phyloP scores from a whole-genome alignment of 2,113 vertebrate genomes.

The Prinia subflava region DNA sequence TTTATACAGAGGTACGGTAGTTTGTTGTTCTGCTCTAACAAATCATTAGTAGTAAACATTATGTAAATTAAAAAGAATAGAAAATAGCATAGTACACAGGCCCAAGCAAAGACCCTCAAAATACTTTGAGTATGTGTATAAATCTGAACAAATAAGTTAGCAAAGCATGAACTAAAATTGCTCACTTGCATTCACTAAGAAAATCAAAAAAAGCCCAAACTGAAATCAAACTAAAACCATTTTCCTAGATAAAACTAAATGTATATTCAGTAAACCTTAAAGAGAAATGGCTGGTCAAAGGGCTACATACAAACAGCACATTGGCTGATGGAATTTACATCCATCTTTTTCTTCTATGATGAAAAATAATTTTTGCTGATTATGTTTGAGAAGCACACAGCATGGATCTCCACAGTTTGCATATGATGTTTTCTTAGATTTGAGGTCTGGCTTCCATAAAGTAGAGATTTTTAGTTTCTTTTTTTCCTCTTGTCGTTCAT shows the following conservation, averaged over 20 bases:
- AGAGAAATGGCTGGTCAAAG: background rate
- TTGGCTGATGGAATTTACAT: background rate
- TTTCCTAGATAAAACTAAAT: background rate
- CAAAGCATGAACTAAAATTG: background rate
- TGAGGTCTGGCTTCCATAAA: background rate
- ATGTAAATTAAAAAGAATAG: background rate
- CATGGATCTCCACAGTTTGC: background rate
- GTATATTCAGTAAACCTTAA: background rate
- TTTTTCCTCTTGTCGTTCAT: background rate
- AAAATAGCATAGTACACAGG: background rate
- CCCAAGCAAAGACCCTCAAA: background rate
- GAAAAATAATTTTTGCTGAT: background rate
- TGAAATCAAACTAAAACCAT: background rate
- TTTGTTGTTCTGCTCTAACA: background rate
- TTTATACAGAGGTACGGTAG: background rate
- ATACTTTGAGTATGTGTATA: background rate
- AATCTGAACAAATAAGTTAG: background rate
- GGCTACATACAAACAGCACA: rapidly evolving
- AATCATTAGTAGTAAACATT: background rate
- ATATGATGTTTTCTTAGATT: background rate
- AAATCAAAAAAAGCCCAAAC: background rate
- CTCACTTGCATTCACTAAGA: background rate
- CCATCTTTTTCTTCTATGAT: background rate
- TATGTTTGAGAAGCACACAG: background rate
- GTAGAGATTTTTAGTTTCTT: background rate